These are phyloP conservation scores for Furcifer pardalis DNA, from an alignment of 2,797 vertebrate genomes.

Conservation along the genomic window DNA sequence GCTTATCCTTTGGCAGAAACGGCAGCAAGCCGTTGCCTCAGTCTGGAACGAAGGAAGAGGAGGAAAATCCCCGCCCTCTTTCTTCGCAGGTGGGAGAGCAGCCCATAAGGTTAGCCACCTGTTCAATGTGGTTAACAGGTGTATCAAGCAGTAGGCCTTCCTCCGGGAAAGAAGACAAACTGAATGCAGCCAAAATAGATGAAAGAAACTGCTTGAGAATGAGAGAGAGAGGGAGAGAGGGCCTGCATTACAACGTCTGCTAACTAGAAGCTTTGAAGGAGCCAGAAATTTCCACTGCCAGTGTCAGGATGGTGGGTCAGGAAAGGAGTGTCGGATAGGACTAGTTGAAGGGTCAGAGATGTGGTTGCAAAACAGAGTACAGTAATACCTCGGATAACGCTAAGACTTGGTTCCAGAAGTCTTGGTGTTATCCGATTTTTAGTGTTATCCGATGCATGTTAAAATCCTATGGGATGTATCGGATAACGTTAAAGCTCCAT, in stretches of 20 bases:
- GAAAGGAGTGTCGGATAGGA: neutral
- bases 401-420: too few relatives aligned
- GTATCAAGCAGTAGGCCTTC: constrained; percentile 66
- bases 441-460: too few relatives aligned
- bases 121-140: constrained; percentile 66
- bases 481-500: too few relatives aligned
- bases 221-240: too few relatives aligned
- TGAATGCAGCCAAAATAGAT: constrained; percentile 49
- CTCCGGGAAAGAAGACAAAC: constrained; percentile 49
- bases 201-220: constrained; percentile 30
- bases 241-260: constrained; percentile 52
- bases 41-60: too few relatives aligned
- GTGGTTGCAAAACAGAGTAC: too few relatives aligned
- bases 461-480: too few relatives aligned
- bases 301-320: too few relatives aligned
- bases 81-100: constrained; percentile 59
- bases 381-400: too few relatives aligned
- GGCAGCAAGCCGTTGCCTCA: neutral
- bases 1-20: neutral
- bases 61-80: neutral
- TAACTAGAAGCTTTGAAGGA: constrained; percentile 29
- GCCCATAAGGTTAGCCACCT: constrained; percentile 68
- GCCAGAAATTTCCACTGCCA: constrained; percentile 28
- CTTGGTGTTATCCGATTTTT: too few relatives aligned
- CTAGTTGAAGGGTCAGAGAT: neutral